Percentiles rank a stretch among this genome's conserved stretches.
These are phyloP conservation scores for Leucophenga montana DNA, from an alignment of 2,888 invertebrate genomes.

Conservation along the genomic window DNA sequence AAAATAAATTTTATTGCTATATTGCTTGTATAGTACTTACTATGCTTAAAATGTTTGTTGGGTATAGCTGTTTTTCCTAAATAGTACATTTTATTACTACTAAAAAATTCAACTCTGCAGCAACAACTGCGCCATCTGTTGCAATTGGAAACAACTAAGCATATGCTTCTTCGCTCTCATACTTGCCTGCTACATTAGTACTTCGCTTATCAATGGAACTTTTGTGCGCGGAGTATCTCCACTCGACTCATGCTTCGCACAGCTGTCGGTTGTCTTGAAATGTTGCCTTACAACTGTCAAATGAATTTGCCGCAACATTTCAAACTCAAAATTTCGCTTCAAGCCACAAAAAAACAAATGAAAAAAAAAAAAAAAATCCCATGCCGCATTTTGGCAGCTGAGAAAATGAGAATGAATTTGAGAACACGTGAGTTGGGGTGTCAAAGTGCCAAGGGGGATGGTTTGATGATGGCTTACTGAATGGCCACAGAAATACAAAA, in stretches of 20 bases:
- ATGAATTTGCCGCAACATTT: constrained; percentile 17
- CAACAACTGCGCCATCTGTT: not conserved
- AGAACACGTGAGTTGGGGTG: not conserved
- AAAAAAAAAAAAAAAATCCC: too few relatives aligned
- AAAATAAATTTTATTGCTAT: too few relatives aligned
- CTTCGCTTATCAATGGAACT: not conserved
- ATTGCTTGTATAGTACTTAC: too few relatives aligned
- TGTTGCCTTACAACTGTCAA: not conserved
- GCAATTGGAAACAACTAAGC: not conserved
- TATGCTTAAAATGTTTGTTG: not conserved
- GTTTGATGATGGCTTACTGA: too few relatives aligned
- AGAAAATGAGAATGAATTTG: too few relatives aligned
- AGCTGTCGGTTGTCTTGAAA: not conserved
- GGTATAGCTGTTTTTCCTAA: not conserved
- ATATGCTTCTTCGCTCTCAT: not conserved
- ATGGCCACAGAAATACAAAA: too few relatives aligned
- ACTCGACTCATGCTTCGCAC: too few relatives aligned
- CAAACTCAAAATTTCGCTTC: not conserved
- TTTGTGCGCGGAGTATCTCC: too few relatives aligned
- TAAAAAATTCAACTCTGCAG: not conserved
- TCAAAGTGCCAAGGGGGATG: not conserved
- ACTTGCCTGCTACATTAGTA: not conserved
- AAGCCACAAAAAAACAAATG: too few relatives aligned
- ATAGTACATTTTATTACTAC: not conserved
- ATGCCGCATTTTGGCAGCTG: too few relatives aligned